Evolutionary conservation across 2,888 invertebrate species (phyloP).

Genomic region (Ellobium chinense): DNA sequence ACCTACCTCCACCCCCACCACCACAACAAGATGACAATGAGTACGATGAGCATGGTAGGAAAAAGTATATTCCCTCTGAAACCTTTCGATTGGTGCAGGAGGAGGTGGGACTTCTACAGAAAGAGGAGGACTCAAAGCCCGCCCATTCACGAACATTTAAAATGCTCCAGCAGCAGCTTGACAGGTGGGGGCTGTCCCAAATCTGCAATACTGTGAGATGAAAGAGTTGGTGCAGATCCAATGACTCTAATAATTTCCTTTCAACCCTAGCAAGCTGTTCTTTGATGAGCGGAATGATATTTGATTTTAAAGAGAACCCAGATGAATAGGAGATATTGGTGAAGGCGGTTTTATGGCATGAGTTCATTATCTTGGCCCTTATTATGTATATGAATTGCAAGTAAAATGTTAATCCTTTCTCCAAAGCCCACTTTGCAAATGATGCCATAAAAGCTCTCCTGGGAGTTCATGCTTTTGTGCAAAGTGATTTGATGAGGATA

Average conservation of each 20-base stretch:
- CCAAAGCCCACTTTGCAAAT: too few species aligned
- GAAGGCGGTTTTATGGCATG: too few species aligned
- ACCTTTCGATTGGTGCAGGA: slow-evolving; percentile 71
- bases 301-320: not conserved
- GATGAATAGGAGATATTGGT: too few species aligned
- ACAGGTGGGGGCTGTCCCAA: slow-evolving; percentile 54
- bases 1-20: slow-evolving; percentile 37
- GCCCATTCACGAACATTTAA: slow-evolving; percentile 70
- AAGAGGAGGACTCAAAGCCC: slow-evolving; percentile 57
- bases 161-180: slow-evolving; percentile 65
- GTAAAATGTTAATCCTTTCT: too few species aligned
- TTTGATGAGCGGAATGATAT: not conserved
- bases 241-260: too few species aligned
- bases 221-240: too few species aligned
- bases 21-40: slow-evolving; percentile 20
- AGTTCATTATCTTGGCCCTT: too few species aligned
- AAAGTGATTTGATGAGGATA: not conserved
- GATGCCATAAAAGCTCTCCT: too few species aligned
- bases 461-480: not conserved
- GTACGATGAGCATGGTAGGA: slow-evolving; percentile 35
- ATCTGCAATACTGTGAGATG: too few species aligned
- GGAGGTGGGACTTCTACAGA: slow-evolving; percentile 54
- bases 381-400: too few species aligned
- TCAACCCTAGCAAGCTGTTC: too few species aligned
- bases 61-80: slow-evolving; percentile 69